These are phyloP conservation scores for Polyergus mexicanus DNA, from an alignment of 1,140 invertebrate genomes.

Conservation along the genomic window DNA sequence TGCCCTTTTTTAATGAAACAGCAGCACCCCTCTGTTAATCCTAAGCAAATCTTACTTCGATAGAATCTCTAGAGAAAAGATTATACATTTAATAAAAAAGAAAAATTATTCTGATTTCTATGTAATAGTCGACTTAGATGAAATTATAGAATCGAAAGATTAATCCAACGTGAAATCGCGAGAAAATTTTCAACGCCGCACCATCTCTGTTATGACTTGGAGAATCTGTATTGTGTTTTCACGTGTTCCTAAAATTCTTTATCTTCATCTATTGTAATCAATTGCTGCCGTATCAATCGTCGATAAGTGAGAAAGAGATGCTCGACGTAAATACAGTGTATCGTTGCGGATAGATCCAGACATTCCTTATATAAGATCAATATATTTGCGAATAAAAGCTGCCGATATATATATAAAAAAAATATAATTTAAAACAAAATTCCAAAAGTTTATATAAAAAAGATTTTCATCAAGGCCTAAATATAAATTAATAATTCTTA, in stretches of 20 bases:
- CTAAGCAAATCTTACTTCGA: neutral
- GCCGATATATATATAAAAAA: neutral
- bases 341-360: neutral
- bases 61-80: neutral
- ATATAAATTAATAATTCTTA: neutral
- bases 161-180: neutral
- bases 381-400: neutral
- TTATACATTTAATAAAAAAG: neutral
- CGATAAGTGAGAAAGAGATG: neutral
- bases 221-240: neutral
- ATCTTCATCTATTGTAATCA: neutral
- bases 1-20: neutral
- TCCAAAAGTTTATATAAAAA: too few species aligned
- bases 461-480: neutral
- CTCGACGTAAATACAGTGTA: neutral
- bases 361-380: neutral
- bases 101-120: neutral
- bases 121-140: neutral
- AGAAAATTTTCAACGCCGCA: neutral
- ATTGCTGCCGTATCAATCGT: neutral
- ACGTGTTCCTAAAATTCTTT: neutral
- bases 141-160: neutral
- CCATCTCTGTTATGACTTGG: conserved; percentile 15
- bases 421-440: neutral
- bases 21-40: neutral